phyloP scores from a whole-genome alignment of 2,113 vertebrate species.

The Chloroceryle aenea region DNA sequence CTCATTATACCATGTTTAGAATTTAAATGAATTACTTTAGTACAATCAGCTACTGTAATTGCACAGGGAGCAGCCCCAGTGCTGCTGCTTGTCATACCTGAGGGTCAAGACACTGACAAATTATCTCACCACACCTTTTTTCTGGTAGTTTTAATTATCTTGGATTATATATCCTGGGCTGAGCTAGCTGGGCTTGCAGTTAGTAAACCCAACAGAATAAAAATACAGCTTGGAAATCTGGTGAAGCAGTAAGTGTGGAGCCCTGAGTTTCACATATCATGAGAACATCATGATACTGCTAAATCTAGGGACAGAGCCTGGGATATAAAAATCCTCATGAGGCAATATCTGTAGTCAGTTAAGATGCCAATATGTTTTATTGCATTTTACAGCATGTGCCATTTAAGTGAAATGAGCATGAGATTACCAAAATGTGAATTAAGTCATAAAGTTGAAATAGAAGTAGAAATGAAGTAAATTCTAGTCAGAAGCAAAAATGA shows the following conservation, averaged over 20 bases:
- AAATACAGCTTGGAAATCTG: background rate
- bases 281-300: constrained; percentile 1
- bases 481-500: background rate
- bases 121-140: background rate
- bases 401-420: background rate
- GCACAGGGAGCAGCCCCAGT: background rate
- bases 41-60: background rate
- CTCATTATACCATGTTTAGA: background rate
- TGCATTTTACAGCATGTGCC: background rate
- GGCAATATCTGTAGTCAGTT: background rate
- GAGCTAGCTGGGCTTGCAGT: background rate
- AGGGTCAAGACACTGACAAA: background rate
- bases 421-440: background rate
- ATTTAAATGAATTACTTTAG: constrained; percentile 18
- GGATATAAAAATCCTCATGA: background rate
- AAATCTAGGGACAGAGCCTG: background rate
- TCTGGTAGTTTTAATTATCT: constrained; percentile 1
- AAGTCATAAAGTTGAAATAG: background rate
- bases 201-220: background rate
- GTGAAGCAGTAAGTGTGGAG: background rate
- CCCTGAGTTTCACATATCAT: background rate
- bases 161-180: background rate
- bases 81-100: background rate
- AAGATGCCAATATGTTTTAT: background rate
- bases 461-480: background rate